Conservation (phyloP, 1,140 invertebrate genomes). For the Rhopalosiphum maidis region DNA sequence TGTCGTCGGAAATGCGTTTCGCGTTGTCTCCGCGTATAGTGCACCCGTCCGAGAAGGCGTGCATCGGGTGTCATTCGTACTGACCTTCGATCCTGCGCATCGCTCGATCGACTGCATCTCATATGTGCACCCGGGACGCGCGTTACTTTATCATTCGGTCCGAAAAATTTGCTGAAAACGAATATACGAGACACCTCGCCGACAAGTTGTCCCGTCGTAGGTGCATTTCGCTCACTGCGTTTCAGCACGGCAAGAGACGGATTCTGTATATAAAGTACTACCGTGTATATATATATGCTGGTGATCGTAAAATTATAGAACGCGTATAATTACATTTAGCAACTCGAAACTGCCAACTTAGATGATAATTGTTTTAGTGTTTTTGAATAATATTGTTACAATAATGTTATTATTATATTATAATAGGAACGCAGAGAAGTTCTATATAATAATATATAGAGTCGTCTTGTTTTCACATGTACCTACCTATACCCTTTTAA, state of each 20-base stretch:
- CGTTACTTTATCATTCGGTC: neutral
- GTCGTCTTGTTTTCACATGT: slow-evolving; percentile 8
- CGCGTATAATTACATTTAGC: slow-evolving; percentile 10
- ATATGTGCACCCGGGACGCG: too few relatives aligned
- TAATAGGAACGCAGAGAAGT: neutral
- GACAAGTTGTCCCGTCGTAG: neutral
- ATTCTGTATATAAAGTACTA: neutral
- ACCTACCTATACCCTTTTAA: neutral
- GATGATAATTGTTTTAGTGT: slow-evolving; percentile 32
- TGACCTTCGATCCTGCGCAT: neutral
- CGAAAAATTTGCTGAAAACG: neutral
- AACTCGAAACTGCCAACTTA: slow-evolving; percentile 5
- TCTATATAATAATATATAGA: neutral
- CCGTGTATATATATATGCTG: neutral
- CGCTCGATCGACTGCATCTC: neutral
- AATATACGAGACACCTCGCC: neutral
- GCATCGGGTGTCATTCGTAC: neutral
- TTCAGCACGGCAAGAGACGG: neutral
- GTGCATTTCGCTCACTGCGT: neutral
- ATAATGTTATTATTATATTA: slow-evolving; percentile 18
- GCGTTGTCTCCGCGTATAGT: neutral
- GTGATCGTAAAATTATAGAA: slow-evolving; percentile 16
- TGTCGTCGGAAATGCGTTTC: neutral
- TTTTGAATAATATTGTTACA: slow-evolving; percentile 21
- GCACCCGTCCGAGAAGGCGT: neutral